Evolutionary conservation across 2,113 vertebrate genomes (phyloP), one percentile per base, ranked within the genome.

Genomic region (Rhombomys opimus): DNA sequence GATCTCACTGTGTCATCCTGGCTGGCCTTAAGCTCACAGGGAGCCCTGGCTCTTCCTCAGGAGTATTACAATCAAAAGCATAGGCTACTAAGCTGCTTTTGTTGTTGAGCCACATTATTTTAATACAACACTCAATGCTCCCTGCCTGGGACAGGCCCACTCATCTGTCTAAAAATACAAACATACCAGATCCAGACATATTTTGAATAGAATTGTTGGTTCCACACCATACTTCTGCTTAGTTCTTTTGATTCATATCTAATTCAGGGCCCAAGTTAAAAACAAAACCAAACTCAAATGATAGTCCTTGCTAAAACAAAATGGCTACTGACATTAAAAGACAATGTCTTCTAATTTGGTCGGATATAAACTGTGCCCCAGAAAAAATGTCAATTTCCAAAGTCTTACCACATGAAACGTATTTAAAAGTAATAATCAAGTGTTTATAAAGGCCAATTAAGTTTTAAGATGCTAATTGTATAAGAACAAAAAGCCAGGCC

Each of bases 91-190:
- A 20, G 10, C 54, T 38, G 27, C 46, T n/a, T 61, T 2, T 38
- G 38, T 41, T 75, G 78, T 13, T 81, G 80, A 82, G 14, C 54
- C 59, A 82, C 50, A 80, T 11, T 23, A 38, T 65, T 94, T 87
- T 94, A 94, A 75, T 11, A n/a, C 27, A 96, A 77, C 20, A 93
- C 50, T 91, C 93, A 91, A 15, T 68, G 50, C 35, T 15, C 87
- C 35, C 7, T 72, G 80, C 67, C 35, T 67, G 3, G 75, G 18
- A 17, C 5, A 27, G 23, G 32, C 35, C 90, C 61, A 94, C 80
- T 57, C 61, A 88, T 7, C 8, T 41, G 15, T 76, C 77, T 82
- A 82, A 38, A 25, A 13, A 52, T 15, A n/a, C 2, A 87, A 65
- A 84, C 10, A 72, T 20, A 54, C 2, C 9, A 82, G 32, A 89